Conservation (phyloP, 2,113 vertebrate species). For the Neolamprologus devosi region DNA sequence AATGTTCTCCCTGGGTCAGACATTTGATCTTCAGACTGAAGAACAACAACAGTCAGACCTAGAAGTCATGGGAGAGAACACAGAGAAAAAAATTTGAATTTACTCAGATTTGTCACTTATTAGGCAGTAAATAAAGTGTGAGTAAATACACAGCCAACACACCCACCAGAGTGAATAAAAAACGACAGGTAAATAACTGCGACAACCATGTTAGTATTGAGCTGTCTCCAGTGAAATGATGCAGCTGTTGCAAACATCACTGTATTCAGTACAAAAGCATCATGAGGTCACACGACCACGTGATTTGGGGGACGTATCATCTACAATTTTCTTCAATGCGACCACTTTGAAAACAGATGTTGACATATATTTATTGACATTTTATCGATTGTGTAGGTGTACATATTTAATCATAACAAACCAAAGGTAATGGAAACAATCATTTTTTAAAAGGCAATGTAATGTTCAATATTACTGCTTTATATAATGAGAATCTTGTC, state of each 20-base stretch:
- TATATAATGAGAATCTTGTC: not conserved
- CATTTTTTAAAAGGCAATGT: fast-evolving
- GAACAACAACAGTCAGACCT: slow-evolving; percentile 28
- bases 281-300: not conserved
- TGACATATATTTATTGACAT: not conserved
- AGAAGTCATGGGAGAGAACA: not conserved
- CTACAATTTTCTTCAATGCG: not conserved
- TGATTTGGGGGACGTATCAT: not conserved
- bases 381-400: fast-evolving
- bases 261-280: not conserved
- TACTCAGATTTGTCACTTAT: not conserved
- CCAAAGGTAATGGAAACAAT: not conserved
- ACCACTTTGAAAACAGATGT: not conserved
- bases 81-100: not conserved
- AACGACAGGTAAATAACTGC: not conserved
- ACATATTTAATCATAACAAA: not conserved
- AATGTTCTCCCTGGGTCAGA: not conserved
- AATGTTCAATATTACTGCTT: not conserved
- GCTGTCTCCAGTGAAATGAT: not conserved
- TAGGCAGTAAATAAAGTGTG: not conserved
- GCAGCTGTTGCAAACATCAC: not conserved
- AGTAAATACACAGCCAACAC: not conserved
- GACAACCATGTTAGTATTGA: not conserved
- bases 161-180: slow-evolving; percentile 21
- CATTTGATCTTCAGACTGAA: slow-evolving; percentile 21